Evolutionary conservation across 2,888 invertebrate species (phyloP).

Genomic region (Augiades crinisus): DNA sequence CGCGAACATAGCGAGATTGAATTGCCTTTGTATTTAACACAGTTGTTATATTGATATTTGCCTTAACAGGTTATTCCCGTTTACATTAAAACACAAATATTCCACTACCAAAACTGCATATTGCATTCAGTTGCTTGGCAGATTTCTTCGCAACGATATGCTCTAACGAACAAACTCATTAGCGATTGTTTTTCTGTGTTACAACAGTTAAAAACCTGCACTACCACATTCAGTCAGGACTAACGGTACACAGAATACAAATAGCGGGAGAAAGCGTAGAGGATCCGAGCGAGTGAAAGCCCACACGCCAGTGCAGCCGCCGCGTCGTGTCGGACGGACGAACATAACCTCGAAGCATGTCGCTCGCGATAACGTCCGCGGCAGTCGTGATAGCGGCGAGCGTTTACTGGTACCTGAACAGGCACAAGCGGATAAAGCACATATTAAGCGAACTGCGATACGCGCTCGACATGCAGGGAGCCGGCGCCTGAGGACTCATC

Average conservation of each 20-base stretch:
- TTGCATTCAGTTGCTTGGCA: neutral
- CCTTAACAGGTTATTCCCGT: neutral
- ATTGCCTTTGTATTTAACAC: neutral
- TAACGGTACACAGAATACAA: constrained; percentile 69
- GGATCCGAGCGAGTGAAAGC: constrained; percentile 72
- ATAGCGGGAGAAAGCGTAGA: constrained; percentile 72
- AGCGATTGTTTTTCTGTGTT: constrained; percentile 36
- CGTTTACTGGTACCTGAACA: constrained; percentile 71
- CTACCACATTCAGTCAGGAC: constrained; percentile 40
- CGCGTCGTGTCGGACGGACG: constrained; percentile 59
- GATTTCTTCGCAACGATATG: constrained; percentile 8
- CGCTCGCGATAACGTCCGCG: constrained; percentile 48
- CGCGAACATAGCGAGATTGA: constrained; percentile 3
- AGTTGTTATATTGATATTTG: neutral
- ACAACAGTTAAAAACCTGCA: constrained; percentile 32
- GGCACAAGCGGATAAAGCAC: constrained; percentile 77
- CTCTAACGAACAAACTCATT: constrained; percentile 6
- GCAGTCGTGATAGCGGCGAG: constrained; percentile 50
- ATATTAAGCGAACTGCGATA: constrained; percentile 77
- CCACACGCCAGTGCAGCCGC: constrained; percentile 50
- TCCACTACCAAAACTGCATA: neutral
- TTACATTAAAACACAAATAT: neutral
- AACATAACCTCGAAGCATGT: constrained; percentile 60
- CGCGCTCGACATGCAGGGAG: constrained; percentile 80
- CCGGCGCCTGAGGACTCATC: constrained; percentile 80